phyloP scores from a whole-genome alignment of 2,113 vertebrate genomes.

The Glaucomys volans region DNA sequence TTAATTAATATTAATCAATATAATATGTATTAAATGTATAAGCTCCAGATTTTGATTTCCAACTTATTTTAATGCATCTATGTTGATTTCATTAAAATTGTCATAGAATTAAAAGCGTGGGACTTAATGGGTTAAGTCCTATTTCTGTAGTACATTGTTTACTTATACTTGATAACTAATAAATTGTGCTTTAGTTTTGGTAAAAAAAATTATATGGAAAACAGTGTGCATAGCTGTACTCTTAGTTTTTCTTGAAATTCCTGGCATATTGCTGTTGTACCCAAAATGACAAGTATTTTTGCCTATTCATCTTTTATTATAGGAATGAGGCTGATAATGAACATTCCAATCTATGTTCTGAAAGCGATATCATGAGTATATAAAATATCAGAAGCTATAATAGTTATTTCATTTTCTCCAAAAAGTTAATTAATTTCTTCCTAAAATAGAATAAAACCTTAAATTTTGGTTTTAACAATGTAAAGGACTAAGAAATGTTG shows the following conservation, averaged over 20 bases:
- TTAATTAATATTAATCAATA: no score
- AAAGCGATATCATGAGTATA: not conserved
- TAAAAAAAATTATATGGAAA: not conserved
- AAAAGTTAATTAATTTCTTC: not conserved
- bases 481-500: not conserved
- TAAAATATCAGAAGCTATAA: not conserved
- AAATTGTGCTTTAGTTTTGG: constrained; percentile 13
- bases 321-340: not conserved
- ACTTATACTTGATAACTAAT: not conserved
- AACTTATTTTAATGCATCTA: not conserved
- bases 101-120: not conserved
- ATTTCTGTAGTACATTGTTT: not conserved
- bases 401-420: not conserved
- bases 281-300: not conserved
- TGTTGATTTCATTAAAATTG: not conserved
- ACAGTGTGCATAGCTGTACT: not conserved
- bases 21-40: not conserved
- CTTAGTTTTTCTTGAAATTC: not conserved
- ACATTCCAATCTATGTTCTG: not conserved
- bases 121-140: not conserved
- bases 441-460: not conserved
- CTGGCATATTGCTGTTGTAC: not conserved
- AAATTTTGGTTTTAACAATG: not conserved
- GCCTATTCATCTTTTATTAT: not conserved
- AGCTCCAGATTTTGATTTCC: not conserved